Evolutionary conservation across 1,140 invertebrate genomes (phyloP), one percentile per base, ranked within the genome.

Genomic region (Caenorhabditis inopinata): DNA sequence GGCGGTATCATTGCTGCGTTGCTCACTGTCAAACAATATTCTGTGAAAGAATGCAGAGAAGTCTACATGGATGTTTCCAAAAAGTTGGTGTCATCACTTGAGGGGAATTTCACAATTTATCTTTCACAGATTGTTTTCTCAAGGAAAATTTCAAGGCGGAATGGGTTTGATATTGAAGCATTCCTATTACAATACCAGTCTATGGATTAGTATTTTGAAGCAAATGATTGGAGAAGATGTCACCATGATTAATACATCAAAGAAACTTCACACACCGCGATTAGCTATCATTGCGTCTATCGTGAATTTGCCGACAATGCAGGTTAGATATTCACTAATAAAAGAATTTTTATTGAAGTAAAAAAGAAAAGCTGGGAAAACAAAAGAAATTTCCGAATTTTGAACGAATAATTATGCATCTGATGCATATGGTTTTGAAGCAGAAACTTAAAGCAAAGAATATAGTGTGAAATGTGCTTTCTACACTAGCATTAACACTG

Each of bases 121-220:
- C 14, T 9, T 75, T 75, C 11, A 18, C 21, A 77, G 47, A 45
- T 46, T 87, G 1, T 88, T 88, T 58, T 85, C 78, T 25, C 85
- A 86, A 74, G 79, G 76, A 14, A 58, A 73, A 3, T 78, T 94
- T 27, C 90, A 91, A 89, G 95, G 94, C 12, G 93, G 93, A 1
- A 92, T 93, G 51, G 93, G 92, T 82, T 6, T 76, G 21, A 29
- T 81, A 5, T 93, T 93, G 92, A 93, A 92, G 79, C 94, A 96
- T 89, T 93, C 94, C 0, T 96, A 95, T 89, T 96, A 97, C 89
- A 93, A 96, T 87, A 94, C 94, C 0, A 91, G 91, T 0, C 90
- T 93, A 1, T 97, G 94, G 94, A 94, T 96, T 87, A 90, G 92
- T 84, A 91, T 96, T 84, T 89, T 97, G 1, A 92, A 92, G 89